Conservation (phyloP, 2,888 invertebrate genomes). For the Chrysolina oricalcia region DNA sequence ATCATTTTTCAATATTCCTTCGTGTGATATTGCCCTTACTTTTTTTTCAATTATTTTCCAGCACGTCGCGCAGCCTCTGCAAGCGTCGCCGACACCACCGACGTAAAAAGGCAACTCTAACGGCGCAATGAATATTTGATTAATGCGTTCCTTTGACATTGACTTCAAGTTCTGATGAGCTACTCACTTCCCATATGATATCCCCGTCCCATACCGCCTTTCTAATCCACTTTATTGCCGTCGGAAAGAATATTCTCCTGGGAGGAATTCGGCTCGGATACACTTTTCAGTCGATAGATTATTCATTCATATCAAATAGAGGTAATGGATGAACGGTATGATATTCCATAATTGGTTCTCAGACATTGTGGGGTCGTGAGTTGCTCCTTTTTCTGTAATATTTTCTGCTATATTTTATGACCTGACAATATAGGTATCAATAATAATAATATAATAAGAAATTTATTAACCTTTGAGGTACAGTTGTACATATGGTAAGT, state of each 20-base stretch:
- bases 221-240: conserved; percentile 4
- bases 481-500: no score
- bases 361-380: not conserved
- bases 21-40: not conserved
- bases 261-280: conserved; percentile 1
- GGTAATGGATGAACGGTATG: conserved; percentile 6
- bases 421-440: no score
- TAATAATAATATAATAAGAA: no score
- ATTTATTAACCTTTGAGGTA: no score
- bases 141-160: conserved; percentile 53
- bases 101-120: conserved; percentile 31
- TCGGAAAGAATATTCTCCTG: not conserved
- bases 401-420: not conserved
- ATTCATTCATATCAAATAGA: not conserved
- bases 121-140: conserved; percentile 56
- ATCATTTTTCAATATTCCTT: not conserved
- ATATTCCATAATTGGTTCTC: conserved; percentile 2
- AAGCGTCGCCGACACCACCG: not conserved
- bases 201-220: not conserved
- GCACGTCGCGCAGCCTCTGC: not conserved
- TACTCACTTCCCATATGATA: conserved; percentile 29
- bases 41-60: conserved; percentile 7
- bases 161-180: conserved; percentile 46
- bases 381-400: not conserved
- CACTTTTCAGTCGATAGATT: conserved; percentile 9